Base-by-base conservation (phyloP, 2,797 vertebrate species). In the Ceryle rudis region DNA sequence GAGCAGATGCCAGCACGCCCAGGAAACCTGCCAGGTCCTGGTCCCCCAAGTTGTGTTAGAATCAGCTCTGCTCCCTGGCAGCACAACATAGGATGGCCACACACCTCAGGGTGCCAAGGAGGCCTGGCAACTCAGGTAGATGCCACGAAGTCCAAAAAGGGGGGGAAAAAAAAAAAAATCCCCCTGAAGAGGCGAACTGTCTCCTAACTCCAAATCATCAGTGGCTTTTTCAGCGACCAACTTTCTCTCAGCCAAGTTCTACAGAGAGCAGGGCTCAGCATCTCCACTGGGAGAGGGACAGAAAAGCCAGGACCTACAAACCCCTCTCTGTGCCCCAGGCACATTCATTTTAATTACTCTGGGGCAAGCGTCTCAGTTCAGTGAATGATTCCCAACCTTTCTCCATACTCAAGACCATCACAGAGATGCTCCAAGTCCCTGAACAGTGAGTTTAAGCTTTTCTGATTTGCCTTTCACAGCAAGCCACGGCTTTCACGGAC, bases 401-500 rank as follows among this genome's bases (percentile, higher is more conserved):
- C 61, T 41, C 87, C n/a, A 9, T 1, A 52, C 35, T 23, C 25
- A 41, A 54, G 51, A 47, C 35, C n/a, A 29, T 8, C 1, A 1
- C 73, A 57, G 71, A 79, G 54, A 31, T 11, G 35, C 3, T 13
- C 4, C 19, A 39, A 37, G 26, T 21, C 61, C 44, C 65, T 26
- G 18, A 35, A 66, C 19, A 26, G 42, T 1, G 3, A 58, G 16
- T 2, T 71, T 12, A 35, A 80, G 61, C 61, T 84, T 47, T 69
- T 66, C 87, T 17, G 28, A 14, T 79, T 46, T 16, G 37, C 52
- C 29, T 39, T 31, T 19, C 54, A 18, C 55, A 69, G 23, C 54
- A 25, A 12, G 2, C 52, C 42, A 10, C 29, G 26, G 71, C n/a
- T 60, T 28, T 15, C 77, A 33, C 0, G 0, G 57, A 35, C 14